Evolutionary conservation across 2,797 vertebrate genomes (phyloP).

Genomic region (Rallus crepitans): DNA sequence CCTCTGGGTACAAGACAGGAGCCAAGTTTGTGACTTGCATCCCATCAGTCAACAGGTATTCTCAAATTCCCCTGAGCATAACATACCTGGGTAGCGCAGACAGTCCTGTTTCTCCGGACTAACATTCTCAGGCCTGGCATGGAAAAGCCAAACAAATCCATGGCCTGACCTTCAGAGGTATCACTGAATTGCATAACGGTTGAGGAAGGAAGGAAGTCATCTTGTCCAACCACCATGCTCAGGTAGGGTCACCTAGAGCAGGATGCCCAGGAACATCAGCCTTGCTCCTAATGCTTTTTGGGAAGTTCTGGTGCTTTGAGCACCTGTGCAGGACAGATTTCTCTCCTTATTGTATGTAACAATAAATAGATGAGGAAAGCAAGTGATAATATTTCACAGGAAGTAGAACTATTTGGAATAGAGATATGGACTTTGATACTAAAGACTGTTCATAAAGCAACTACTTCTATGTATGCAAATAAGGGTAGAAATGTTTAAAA

Average conservation of each 20-base stretch:
- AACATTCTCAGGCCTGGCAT: background rate
- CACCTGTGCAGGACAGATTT: background rate
- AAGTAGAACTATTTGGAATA: background rate
- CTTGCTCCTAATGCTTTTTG: background rate
- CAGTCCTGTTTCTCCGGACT: background rate
- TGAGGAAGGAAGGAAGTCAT: background rate
- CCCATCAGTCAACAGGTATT: background rate
- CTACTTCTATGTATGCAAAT: background rate
- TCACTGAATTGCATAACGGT: background rate
- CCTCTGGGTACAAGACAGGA: background rate
- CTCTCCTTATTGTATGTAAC: background rate
- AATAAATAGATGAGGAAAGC: background rate
- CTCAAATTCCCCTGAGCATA: background rate
- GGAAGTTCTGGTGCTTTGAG: background rate
- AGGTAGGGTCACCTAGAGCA: background rate
- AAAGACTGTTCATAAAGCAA: background rate
- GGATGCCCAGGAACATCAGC: background rate
- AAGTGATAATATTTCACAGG: background rate
- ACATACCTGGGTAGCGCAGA: background rate
- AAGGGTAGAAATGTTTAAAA: background rate
- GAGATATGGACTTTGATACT: background rate
- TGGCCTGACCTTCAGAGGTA: background rate
- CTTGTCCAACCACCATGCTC: background rate
- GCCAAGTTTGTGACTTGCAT: background rate
- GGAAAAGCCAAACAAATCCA: background rate